A percentile compares a stretch with the other conserved stretches of the same genome.
Conservation (phyloP, 2,797 vertebrate genomes). For the Sternotherus odoratus region DNA sequence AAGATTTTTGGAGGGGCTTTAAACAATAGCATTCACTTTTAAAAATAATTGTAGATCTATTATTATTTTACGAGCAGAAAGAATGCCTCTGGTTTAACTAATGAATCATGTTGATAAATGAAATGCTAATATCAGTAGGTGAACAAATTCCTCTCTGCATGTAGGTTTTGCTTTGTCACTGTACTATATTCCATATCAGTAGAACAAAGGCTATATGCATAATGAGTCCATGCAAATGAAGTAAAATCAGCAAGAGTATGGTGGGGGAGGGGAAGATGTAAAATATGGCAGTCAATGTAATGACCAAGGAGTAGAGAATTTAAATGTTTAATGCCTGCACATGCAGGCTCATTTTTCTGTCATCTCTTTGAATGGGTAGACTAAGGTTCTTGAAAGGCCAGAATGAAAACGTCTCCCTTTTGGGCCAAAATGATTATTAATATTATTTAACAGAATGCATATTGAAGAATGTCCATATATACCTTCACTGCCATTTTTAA, state of each 20-base stretch:
- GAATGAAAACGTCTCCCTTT: constrained; percentile 66
- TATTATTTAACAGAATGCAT: constrained; percentile 48
- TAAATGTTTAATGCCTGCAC: constrained; percentile 79
- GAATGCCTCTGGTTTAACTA: constrained; percentile 39
- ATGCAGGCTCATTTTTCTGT: constrained; percentile 74
- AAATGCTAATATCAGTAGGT: constrained; percentile 43
- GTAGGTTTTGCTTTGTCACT: constrained; percentile 86
- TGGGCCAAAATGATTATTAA: constrained; percentile 55
- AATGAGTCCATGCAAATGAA: constrained; percentile 90
- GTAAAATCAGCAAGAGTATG: constrained; percentile 86
- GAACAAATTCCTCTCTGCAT: constrained; percentile 46
- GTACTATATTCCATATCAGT: constrained; percentile 77
- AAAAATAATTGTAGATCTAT: constrained; percentile 41
- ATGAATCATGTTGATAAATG: constrained; percentile 28
- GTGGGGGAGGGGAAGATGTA: constrained; percentile 69
- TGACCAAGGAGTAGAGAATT: constrained; percentile 76
- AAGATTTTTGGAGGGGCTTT: constrained; percentile 50
- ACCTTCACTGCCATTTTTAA: constrained; percentile 17
- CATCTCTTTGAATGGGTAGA: constrained; percentile 67
- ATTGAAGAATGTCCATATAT: constrained; percentile 19
- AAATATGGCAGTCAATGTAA: constrained; percentile 74
- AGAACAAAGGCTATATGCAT: constrained; percentile 91
- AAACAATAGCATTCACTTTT: constrained; percentile 33
- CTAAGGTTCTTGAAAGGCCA: constrained; percentile 62
- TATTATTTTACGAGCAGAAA: constrained; percentile 52